A percentile compares a stretch with the other conserved stretches of the same genome.
Conservation (phyloP, 2,113 vertebrate genomes). For the Scomber scombrus region DNA sequence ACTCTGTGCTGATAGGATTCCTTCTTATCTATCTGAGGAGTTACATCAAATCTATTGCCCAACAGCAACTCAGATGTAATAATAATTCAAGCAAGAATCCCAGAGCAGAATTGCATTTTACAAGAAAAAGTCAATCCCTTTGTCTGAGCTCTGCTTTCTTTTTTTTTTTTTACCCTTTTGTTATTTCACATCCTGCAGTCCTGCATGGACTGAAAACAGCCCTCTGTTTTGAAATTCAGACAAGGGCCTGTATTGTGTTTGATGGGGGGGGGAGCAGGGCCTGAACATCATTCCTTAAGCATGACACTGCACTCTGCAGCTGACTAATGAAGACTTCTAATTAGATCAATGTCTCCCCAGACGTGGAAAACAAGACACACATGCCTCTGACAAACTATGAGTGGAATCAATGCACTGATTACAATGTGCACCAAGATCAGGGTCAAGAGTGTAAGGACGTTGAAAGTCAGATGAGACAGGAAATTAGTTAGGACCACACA, state of each 20-base stretch:
- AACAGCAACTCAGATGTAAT: constrained; percentile 1
- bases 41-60: background rate
- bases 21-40: background rate
- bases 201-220: constrained; percentile 55
- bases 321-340: constrained; percentile 82
- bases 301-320: constrained; percentile 76
- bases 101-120: background rate
- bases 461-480: constrained; percentile 64
- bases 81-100: constrained; percentile 1
- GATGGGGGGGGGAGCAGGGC: constrained; percentile 9
- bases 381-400: constrained; percentile 64
- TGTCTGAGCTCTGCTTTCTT: constrained; percentile 10
- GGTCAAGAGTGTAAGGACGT: constrained; percentile 71
- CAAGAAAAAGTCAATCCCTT: constrained; percentile 21
- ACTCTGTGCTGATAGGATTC: background rate
- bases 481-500: constrained; percentile 47
- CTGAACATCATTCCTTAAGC: constrained; percentile 74
- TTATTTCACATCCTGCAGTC: constrained; percentile 15
- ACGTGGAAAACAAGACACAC: constrained; percentile 70
- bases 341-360: constrained; percentile 77
- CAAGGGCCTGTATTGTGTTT: constrained; percentile 73
- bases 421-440: constrained; percentile 53
- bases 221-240: constrained; percentile 63
- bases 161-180: background rate
- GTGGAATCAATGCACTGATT: constrained; percentile 75